phyloP scores from a whole-genome alignment of 2,888 invertebrate genomes.

The Drosophila ochracea region DNA sequence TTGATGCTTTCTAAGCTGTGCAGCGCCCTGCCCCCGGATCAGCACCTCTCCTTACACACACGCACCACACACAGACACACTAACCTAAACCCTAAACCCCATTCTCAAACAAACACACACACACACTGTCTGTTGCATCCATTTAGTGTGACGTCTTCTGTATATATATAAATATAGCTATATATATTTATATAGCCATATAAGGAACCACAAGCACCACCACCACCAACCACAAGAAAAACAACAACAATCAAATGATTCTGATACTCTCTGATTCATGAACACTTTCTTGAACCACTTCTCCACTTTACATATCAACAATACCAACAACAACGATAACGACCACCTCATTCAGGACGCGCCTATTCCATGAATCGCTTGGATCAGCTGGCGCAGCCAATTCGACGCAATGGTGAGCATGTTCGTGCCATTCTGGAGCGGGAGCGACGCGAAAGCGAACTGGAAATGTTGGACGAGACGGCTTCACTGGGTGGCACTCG shows the following conservation, averaged over 20 bases:
- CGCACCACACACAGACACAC: conserved; percentile 4
- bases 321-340: conserved; percentile 20
- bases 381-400: conserved; percentile 92
- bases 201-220: conserved; percentile 56
- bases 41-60: not conserved
- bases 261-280: conserved; percentile 62
- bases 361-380: conserved; percentile 97
- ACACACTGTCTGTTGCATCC: conserved; percentile 45
- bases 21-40: not conserved
- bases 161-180: conserved; percentile 46
- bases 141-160: conserved; percentile 61
- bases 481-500: conserved; percentile 74
- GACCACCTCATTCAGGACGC: conserved; percentile 88
- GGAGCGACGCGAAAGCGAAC: conserved; percentile 83
- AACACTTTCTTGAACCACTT: conserved; percentile 68
- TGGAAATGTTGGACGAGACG: conserved; percentile 84
- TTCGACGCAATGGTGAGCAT: conserved; percentile 86
- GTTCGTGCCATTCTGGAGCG: conserved; percentile 85
- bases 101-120: conserved; percentile 18
- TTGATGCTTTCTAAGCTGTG: conserved; percentile 18
- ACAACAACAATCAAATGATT: conserved; percentile 40
- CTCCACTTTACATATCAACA: conserved; percentile 66
- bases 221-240: conserved; percentile 30
- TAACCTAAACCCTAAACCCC: conserved; percentile 4
- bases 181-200: conserved; percentile 27